Evolutionary conservation across 2,797 vertebrate genomes (phyloP).

Genomic region (Lindbergichthys nudifrons): DNA sequence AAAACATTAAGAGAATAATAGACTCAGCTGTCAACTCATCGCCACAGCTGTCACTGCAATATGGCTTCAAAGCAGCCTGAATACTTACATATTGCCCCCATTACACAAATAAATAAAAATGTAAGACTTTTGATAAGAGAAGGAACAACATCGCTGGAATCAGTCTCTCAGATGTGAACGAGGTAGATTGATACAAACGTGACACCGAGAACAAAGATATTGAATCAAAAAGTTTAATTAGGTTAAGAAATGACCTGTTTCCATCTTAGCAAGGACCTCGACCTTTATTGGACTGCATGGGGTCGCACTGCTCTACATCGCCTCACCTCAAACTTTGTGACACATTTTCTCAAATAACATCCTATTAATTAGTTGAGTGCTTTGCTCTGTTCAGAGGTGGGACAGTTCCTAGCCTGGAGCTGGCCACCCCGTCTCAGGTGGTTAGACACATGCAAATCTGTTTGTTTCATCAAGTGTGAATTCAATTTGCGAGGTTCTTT

Average conservation of each 20-base stretch:
- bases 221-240: conserved; percentile 34
- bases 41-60: conserved; percentile 59
- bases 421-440: conserved; percentile 80
- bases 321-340: conserved; percentile 74
- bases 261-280: conserved; percentile 58
- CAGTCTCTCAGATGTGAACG: not conserved
- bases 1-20: conserved; percentile 50
- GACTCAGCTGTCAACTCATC: conserved; percentile 63
- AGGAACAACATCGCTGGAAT: not conserved
- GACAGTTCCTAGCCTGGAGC: conserved; percentile 83
- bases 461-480: conserved; percentile 89
- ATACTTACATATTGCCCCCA: conserved; percentile 45
- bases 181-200: conserved; percentile 4
- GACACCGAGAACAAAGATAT: not conserved
- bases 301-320: conserved; percentile 61
- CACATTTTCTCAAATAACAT: conserved; percentile 80
- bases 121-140: conserved; percentile 33
- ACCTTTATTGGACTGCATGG: conserved; percentile 66
- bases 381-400: conserved; percentile 79
- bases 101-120: conserved; percentile 51
- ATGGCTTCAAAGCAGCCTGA: conserved; percentile 57
- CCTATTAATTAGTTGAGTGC: conserved; percentile 82
- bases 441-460: conserved; percentile 82
- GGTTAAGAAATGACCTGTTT: conserved; percentile 58
- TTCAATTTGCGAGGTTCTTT: conserved; percentile 85